Evolutionary conservation across 2,888 invertebrate genomes (phyloP).

Genomic region (Gerris lacustris): DNA sequence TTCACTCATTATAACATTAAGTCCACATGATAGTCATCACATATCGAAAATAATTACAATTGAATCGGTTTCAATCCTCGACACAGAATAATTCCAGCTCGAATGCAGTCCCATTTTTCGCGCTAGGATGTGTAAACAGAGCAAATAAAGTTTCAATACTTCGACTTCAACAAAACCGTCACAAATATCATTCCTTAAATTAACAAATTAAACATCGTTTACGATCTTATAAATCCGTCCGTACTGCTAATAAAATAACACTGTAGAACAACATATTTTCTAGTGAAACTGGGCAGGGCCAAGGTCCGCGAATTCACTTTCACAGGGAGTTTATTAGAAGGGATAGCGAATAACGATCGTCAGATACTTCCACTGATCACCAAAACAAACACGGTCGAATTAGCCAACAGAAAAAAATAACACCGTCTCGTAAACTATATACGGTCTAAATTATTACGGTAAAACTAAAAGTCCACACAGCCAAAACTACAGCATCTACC

Average conservation of each 20-base stretch:
- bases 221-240: too few species aligned
- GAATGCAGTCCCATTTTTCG: too few species aligned
- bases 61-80: not conserved
- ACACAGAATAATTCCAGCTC: constrained; percentile 1
- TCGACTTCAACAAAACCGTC: too few species aligned
- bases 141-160: too few species aligned
- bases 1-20: constrained; percentile 26
- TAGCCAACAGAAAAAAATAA: too few species aligned
- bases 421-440: not conserved
- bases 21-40: not conserved
- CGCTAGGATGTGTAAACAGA: too few species aligned
- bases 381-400: too few species aligned
- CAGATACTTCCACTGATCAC: too few species aligned
- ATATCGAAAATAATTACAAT: not conserved
- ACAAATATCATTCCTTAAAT: too few species aligned
- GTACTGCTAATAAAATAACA: not conserved
- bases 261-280: not conserved
- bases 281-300: constrained; percentile 7
- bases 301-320: constrained; percentile 4
- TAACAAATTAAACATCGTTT: too few species aligned
- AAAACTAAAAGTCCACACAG: constrained; percentile 1
- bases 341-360: too few species aligned
- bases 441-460: not conserved
- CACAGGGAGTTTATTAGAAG: not conserved
- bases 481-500: constrained; percentile 5